Conservation (phyloP, 2,888 invertebrate species). For the Polyommatus icarus region DNA sequence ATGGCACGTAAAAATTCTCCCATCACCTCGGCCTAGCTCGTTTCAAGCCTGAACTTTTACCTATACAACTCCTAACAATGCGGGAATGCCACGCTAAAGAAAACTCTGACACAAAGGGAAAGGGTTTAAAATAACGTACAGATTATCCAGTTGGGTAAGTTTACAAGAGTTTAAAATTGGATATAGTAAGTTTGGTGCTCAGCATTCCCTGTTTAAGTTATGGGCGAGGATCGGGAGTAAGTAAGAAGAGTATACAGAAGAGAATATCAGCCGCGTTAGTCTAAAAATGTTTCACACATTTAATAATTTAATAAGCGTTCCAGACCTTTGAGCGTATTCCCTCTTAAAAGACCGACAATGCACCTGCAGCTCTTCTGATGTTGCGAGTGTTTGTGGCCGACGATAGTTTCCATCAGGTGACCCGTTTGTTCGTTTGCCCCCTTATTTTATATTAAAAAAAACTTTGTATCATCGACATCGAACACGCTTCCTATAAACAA, state of each 20-base stretch:
- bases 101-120: not conserved
- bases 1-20: conserved; percentile 27
- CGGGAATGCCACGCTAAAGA: not conserved
- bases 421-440: too few species aligned
- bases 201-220: conserved; percentile 16
- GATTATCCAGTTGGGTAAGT: not conserved
- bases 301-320: too few species aligned
- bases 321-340: too few species aligned
- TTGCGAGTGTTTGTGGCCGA: too few species aligned
- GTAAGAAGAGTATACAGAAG: not conserved
- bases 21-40: conserved; percentile 24
- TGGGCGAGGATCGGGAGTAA: not conserved
- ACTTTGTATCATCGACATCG: too few species aligned
- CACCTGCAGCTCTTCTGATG: too few species aligned
- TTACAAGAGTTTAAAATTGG: conserved; percentile 19
- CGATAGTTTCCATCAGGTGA: too few species aligned
- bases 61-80: not conserved
- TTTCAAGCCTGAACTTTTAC: not conserved
- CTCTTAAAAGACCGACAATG: too few species aligned
- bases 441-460: too few species aligned
- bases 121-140: not conserved
- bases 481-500: too few species aligned
- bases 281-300: too few species aligned
- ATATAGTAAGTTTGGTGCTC: conserved; percentile 27
- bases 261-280: not conserved